Percentiles rank a stretch among this genome's conserved stretches.
phyloP scores from a whole-genome alignment of 2,888 invertebrate species.

The Nymphalis c-album region DNA sequence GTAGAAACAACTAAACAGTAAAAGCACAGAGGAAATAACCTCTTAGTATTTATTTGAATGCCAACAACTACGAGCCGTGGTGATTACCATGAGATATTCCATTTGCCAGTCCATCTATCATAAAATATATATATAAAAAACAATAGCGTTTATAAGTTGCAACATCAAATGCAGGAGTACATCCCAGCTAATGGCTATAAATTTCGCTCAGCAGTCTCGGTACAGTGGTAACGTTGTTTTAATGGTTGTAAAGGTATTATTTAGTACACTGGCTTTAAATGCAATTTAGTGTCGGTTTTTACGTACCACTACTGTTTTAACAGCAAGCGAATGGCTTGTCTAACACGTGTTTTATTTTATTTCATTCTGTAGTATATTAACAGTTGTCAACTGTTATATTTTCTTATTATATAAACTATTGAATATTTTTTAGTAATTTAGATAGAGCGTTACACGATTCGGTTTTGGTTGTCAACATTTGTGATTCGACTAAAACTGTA shows the following conservation, averaged over 20 bases:
- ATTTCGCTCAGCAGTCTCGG: slow-evolving; percentile 39
- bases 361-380: neutral
- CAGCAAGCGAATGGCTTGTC: slow-evolving; percentile 5
- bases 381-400: neutral
- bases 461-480: too few species aligned
- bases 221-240: slow-evolving; percentile 54
- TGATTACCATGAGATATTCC: too few species aligned
- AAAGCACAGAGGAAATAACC: too few species aligned
- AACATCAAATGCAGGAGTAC: slow-evolving; percentile 12
- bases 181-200: slow-evolving; percentile 43
- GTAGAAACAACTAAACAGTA: too few species aligned
- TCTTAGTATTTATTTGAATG: too few species aligned
- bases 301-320: slow-evolving; percentile 19
- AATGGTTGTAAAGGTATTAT: slow-evolving; percentile 62
- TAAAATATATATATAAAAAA: neutral
- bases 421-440: neutral
- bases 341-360: slow-evolving; percentile 7
- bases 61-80: too few species aligned
- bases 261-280: slow-evolving; percentile 48
- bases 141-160: slow-evolving; percentile 8
- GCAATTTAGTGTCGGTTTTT: slow-evolving; percentile 33
- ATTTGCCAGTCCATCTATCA: too few species aligned
- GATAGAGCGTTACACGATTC: too few species aligned
- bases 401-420: neutral
- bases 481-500: too few species aligned